Conservation (phyloP, 2,888 invertebrate species). For the Crematogaster levior region DNA sequence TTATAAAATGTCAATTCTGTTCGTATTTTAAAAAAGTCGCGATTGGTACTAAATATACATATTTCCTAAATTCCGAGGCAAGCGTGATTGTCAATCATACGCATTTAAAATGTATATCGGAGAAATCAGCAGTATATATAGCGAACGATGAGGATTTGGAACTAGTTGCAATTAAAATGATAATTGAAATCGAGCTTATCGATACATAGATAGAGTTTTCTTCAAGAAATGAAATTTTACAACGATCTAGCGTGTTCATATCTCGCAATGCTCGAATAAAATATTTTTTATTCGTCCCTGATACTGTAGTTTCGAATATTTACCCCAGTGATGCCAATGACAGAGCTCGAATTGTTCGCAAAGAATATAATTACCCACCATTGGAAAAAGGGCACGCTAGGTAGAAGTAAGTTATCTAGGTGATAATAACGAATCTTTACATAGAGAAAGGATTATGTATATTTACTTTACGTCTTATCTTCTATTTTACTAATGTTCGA, state of each 20-base stretch:
- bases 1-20: conserved; percentile 22
- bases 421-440: conserved; percentile 54
- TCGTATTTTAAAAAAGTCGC: conserved; percentile 27
- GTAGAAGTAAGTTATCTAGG: conserved; percentile 62
- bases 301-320: conserved; percentile 15
- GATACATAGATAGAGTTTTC: not conserved
- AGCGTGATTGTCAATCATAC: conserved; percentile 83
- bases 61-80: conserved; percentile 74
- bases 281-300: conserved; percentile 9
- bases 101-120: conserved; percentile 57
- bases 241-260: conserved; percentile 32
- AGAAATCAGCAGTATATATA: conserved; percentile 15
- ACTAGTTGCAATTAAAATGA: conserved; percentile 16
- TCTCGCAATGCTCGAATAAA: conserved; percentile 7
- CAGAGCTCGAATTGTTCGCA: conserved; percentile 50
- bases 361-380: conserved; percentile 47
- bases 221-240: conserved; percentile 16
- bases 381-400: conserved; percentile 61
- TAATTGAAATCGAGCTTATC: conserved; percentile 18
- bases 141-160: not conserved
- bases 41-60: conserved; percentile 57
- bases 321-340: conserved; percentile 40
- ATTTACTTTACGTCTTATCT: not conserved
- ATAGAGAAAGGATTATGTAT: conserved; percentile 53
- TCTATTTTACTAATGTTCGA: not conserved